Conservation (phyloP, 2,888 invertebrate genomes). For the Endotricha flammealis region DNA sequence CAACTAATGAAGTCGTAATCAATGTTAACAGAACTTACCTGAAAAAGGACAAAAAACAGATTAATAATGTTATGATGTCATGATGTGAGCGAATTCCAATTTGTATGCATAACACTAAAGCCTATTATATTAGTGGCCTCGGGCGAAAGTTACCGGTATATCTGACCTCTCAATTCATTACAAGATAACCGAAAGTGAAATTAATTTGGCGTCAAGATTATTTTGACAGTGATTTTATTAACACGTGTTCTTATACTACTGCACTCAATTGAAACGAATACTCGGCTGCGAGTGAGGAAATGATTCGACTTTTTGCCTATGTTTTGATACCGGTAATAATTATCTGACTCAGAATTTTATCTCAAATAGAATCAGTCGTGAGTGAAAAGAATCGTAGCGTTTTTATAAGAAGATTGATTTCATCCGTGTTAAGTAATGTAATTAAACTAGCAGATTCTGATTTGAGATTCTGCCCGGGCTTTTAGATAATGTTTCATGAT, state of each 20-base stretch:
- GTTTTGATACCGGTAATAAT: constrained; percentile 8
- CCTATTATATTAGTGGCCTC: constrained; percentile 49
- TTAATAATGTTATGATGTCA: constrained; percentile 36
- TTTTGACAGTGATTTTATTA: constrained; percentile 50
- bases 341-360: constrained; percentile 14
- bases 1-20: no score
- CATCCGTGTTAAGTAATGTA: constrained; percentile 11
- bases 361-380: constrained; percentile 21
- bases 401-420: constrained; percentile 23
- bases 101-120: constrained; percentile 39
- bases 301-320: constrained; percentile 17
- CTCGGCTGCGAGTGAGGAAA: constrained; percentile 13
- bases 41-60: constrained; percentile 38
- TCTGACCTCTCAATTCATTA: constrained; percentile 69
- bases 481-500: no score
- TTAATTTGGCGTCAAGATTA: constrained; percentile 57
- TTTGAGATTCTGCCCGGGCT: no score
- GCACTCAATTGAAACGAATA: constrained; percentile 23
- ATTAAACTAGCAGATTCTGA: constrained; percentile 2
- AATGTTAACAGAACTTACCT: no score
- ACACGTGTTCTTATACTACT: constrained; percentile 39
- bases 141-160: constrained; percentile 58
- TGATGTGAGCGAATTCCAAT: constrained; percentile 38
- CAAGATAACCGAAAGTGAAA: constrained; percentile 70
- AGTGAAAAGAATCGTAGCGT: constrained; percentile 23